phyloP scores from a whole-genome alignment of 2,888 invertebrate species.

The Lypha dubia region DNA sequence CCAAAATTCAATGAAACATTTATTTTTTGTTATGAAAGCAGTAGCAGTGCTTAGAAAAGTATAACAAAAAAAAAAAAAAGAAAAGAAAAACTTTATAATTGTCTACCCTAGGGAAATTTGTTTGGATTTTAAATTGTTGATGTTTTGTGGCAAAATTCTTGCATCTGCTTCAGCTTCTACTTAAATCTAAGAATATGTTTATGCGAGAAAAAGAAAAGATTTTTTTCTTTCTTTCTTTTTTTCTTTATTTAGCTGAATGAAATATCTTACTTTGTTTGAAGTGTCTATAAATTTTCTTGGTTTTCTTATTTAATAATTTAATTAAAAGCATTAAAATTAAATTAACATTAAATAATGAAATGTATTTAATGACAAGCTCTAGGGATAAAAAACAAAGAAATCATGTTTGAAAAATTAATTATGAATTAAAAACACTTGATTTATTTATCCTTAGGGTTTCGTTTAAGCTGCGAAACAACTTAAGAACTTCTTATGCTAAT shows the following conservation, averaged over 20 bases:
- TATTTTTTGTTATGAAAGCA: slow-evolving; percentile 37
- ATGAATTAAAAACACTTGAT: neutral
- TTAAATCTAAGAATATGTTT: slow-evolving; percentile 17
- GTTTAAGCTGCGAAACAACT: no score
- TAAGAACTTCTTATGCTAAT: no score
- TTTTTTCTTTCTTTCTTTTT: neutral
- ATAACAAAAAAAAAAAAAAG: slow-evolving; percentile 33
- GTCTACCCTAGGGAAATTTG: slow-evolving; percentile 69
- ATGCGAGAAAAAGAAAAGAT: slow-evolving; percentile 6
- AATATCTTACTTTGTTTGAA: slow-evolving; percentile 54
- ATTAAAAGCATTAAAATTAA: slow-evolving; percentile 52
- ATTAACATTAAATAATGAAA: slow-evolving; percentile 35
- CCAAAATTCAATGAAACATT: slow-evolving; percentile 54
- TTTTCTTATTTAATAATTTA: slow-evolving; percentile 53
- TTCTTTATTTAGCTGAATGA: slow-evolving; percentile 14
- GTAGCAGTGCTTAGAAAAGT: slow-evolving; percentile 20
- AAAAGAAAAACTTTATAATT: slow-evolving; percentile 68
- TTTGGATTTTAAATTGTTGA: slow-evolving; percentile 71
- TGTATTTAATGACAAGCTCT: neutral
- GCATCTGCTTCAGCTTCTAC: slow-evolving; percentile 11
- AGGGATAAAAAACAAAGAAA: neutral
- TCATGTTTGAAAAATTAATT: neutral
- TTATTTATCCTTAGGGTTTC: neutral
- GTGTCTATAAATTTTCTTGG: slow-evolving; percentile 34
- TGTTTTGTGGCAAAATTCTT: slow-evolving; percentile 66